phyloP scores from a whole-genome alignment of 2,797 vertebrate genomes.

The Pangasius mekongensis region DNA sequence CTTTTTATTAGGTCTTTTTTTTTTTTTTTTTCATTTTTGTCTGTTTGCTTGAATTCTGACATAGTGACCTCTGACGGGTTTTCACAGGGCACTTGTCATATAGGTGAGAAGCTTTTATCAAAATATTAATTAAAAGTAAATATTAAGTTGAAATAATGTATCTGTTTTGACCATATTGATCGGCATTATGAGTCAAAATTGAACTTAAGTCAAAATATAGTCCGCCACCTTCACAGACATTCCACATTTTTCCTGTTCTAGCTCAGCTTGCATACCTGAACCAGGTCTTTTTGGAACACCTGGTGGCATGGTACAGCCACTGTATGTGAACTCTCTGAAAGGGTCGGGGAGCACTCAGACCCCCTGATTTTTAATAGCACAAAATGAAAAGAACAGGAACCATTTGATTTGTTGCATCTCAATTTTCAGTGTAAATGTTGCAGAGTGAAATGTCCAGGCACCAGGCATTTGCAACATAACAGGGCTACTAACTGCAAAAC shows the following conservation, averaged over 20 bases:
- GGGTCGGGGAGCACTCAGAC: not conserved
- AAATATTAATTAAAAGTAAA: not conserved
- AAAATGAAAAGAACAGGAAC: not conserved
- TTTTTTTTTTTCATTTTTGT: not conserved
- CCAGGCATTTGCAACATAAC: too few species aligned
- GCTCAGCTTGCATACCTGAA: not conserved
- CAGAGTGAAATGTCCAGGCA: not conserved
- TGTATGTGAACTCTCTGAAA: not conserved
- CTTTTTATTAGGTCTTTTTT: not conserved
- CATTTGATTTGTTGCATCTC: not conserved
- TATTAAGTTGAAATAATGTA: not conserved
- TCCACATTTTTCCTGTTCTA: not conserved
- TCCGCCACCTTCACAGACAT: not conserved
- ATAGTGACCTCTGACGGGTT: not conserved
- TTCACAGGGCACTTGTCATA: not conserved
- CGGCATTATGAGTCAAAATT: not conserved
- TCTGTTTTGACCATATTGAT: not conserved
- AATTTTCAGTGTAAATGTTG: not conserved
- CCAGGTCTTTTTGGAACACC: not conserved
- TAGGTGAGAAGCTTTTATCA: not conserved
- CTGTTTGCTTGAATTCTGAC: not conserved
- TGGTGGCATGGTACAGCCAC: not conserved
- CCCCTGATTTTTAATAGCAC: not conserved
- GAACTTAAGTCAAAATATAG: not conserved
- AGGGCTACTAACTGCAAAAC: not conserved